Base-by-base conservation (phyloP, 2,113 vertebrate species). In the Sapajus apella region DNA sequence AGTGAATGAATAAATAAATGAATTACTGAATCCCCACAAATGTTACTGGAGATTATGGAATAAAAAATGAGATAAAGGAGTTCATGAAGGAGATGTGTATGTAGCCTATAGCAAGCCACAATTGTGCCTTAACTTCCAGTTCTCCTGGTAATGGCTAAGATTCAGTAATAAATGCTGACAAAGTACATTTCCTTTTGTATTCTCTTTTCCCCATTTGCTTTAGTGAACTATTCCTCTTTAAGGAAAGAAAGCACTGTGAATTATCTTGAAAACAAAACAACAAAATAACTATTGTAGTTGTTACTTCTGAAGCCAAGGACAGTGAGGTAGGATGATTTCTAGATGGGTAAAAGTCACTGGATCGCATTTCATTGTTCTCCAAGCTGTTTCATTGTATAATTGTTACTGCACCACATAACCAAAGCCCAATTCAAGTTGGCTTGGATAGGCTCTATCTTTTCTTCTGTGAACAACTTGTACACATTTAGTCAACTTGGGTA, bases 401-500 rank as follows among this genome's bases (percentile, higher is more conserved):
- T 96, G 96, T 97, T 81, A 93, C 4, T 88, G 64, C 50, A 98
- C 61, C 66, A 80, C 88, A 90, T 85, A 98, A 97, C 58, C 56
- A 97, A 97, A 93, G 55, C 55, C 55, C 70, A 76, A 77, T 87
- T 94, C 79, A 94, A 85, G 80, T 89, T 94, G 91, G 84, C 96
- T 45, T 97, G 47, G 73, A 80, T 94, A 95, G 95, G 37, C 32
- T 96, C 37, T 97, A 82, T 95, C 40, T 93, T 96, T 25, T 90
- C 55, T 87, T 97, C 86, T 58, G 85, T 75, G 83, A 37, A 97
- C 89, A 94, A 91, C n/a, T 96, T 94, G 75, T 87, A 83, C 79
- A 85, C 73, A 84, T 91, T 93, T 84, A 91, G 73, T 91, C 91
- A 97, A 64, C 50, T 97, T 97, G 96, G 87, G 83, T 96, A 97